These are phyloP conservation scores for Rhinophrynus dorsalis DNA, from an alignment of 2,797 vertebrate species.

Conservation along the genomic window DNA sequence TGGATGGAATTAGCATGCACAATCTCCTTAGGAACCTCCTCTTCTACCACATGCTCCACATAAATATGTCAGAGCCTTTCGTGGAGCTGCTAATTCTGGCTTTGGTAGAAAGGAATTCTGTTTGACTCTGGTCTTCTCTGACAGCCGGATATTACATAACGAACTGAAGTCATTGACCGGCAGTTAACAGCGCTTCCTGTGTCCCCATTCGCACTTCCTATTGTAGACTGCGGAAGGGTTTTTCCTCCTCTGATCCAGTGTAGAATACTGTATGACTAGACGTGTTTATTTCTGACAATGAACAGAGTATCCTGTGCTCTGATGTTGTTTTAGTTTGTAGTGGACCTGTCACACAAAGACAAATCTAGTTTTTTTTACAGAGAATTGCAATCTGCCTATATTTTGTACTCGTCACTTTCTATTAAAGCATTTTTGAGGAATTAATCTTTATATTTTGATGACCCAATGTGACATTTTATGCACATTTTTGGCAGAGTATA, in stretches of 20 bases:
- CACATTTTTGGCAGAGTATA: too few relatives aligned
- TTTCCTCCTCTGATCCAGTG: background rate
- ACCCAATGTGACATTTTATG: too few relatives aligned
- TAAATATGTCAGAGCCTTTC: background rate
- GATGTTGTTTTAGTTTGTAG: too few relatives aligned
- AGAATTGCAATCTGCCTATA: too few relatives aligned
- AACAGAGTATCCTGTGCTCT: too few relatives aligned
- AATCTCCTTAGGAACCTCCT: too few relatives aligned
- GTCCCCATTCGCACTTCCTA: conserved; percentile 28
- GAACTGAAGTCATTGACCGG: background rate
- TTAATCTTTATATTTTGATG: too few relatives aligned
- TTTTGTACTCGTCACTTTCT: too few relatives aligned
- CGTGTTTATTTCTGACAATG: background rate
- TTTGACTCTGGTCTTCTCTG: background rate
- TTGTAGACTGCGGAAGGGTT: background rate
- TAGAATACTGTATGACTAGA: background rate
- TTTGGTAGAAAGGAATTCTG: background rate
- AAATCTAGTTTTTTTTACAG: too few relatives aligned
- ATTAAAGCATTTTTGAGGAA: too few relatives aligned
- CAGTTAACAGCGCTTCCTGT: conserved; percentile 33
- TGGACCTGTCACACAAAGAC: too few relatives aligned
- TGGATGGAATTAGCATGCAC: background rate
- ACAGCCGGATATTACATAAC: conserved; percentile 29
- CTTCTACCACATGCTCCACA: background rate
- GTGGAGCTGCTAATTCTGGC: background rate